Base-by-base conservation (phyloP, 2,888 invertebrate genomes). In the Cacoxenus indagator region DNA sequence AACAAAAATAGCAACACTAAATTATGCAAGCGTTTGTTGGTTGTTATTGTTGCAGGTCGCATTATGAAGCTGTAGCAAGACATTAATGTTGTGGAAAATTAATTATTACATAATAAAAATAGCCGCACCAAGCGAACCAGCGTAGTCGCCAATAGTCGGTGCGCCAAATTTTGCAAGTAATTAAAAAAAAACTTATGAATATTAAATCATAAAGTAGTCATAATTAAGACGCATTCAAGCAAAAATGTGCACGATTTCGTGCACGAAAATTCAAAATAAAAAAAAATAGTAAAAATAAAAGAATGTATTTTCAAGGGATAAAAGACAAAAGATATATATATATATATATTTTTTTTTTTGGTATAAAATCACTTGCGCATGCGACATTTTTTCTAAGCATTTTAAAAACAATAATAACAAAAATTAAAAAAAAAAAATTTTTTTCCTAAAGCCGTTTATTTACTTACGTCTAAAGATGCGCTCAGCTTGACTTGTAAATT, bases 401-500 rank as follows among this genome's bases (percentile, higher is more conserved):
- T 9, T n/a, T n/a, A 55, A 54, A 24, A 54, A 6, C 11, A 4
- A 1, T 54, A 54, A 54, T 11, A 54, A 9, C 14, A 19, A 17
- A 54, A 17, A 22, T 54, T 54, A 24, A 54, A 54, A n/a, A 31
- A 37, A 37, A 2, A 17, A 24, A 4, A 29, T 31, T 57, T 65
- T 55, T 22, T 55, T 22, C 37, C 67, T 65, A 9, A n/a, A 46
- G n/a, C n/a, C 69, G 62, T 48, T 54, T 66, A 64, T 64, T 45
- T 57, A 71, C 59, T 62, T 57, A 43, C 45, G 26, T 45, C 55
- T 24, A 64, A 67, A 69, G 74, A 71, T 71, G 70, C 68, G 67
- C 59, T 64, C 43, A 70, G 70, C 70, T 72, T 65, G 69, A 72
- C 68, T 74, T 72, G 73, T 69, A 73, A 73, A 73, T 73, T 73